Evolutionary conservation across 2,113 vertebrate species (phyloP).

Genomic region (Stegastes partitus): DNA sequence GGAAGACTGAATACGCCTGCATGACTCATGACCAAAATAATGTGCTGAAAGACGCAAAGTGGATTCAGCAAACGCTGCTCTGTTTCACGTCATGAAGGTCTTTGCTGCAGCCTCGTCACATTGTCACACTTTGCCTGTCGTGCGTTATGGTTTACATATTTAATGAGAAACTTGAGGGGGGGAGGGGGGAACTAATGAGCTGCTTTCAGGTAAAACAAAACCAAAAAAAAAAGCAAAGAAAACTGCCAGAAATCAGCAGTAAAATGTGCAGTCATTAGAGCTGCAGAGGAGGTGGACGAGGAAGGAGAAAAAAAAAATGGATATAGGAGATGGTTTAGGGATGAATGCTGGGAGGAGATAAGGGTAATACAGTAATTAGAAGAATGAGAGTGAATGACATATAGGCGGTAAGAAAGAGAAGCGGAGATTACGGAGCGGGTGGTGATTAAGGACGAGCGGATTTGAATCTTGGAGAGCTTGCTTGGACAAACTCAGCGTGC

Average conservation of each 20-base stretch:
- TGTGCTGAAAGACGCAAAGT: too few species aligned
- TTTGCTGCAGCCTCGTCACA: too few species aligned
- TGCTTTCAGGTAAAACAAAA: too few species aligned
- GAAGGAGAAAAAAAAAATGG: not conserved
- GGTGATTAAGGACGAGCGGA: constrained; percentile 54
- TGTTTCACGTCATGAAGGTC: too few species aligned
- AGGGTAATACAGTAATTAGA: constrained; percentile 46
- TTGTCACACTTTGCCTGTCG: too few species aligned
- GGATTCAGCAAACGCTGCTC: too few species aligned
- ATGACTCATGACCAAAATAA: too few species aligned
- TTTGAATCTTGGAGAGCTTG: constrained; percentile 29
- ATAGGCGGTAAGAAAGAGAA: constrained; percentile 37
- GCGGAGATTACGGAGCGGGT: constrained; percentile 55
- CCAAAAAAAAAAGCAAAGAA: too few species aligned
- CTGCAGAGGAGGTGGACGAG: not conserved
- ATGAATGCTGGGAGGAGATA: constrained; percentile 33
- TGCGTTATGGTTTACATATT: too few species aligned
- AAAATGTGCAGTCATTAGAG: constrained; percentile 3
- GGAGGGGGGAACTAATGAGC: too few species aligned
- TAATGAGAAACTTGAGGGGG: too few species aligned
- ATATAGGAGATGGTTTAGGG: constrained; percentile 11
- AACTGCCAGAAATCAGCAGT: constrained; percentile 13
- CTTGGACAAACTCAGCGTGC: constrained; percentile 24
- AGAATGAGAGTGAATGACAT: constrained; percentile 56
- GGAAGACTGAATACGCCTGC: too few species aligned